Evolutionary conservation across 2,113 vertebrate species (phyloP).

Genomic region (Picathartes gymnocephalus): DNA sequence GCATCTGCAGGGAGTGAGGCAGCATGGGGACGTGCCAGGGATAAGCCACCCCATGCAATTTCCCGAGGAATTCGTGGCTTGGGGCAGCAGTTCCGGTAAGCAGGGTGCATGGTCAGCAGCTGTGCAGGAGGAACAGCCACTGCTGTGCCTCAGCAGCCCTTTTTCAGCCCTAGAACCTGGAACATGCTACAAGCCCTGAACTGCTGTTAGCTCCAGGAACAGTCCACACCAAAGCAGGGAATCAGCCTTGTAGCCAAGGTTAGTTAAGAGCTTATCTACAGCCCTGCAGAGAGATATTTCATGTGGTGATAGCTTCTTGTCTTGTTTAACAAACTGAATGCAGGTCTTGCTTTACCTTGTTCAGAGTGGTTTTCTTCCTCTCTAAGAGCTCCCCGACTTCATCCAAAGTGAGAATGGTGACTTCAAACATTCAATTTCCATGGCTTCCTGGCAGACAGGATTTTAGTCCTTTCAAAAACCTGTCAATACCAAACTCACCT

Average conservation of each 20-base stretch:
- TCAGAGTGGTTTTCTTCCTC: background rate
- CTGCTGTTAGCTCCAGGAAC: background rate
- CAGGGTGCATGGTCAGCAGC: background rate
- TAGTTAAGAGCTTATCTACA: background rate
- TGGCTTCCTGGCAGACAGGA: background rate
- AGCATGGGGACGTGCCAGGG: accelerated
- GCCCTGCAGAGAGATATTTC: background rate
- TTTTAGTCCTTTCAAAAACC: background rate
- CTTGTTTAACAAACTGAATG: background rate
- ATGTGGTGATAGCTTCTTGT: background rate
- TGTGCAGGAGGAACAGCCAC: background rate
- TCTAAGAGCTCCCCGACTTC: background rate
- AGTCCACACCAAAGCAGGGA: background rate
- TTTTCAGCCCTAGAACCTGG: background rate
- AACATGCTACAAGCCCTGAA: background rate
- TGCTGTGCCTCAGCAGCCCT: background rate
- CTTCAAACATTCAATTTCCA: background rate
- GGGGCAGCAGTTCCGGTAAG: background rate
- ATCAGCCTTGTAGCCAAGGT: background rate
- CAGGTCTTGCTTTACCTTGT: background rate
- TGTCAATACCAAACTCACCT: background rate
- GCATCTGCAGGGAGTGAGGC: background rate
- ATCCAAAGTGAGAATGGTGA: background rate
- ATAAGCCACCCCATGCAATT: accelerated
- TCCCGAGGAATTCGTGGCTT: background rate